These are phyloP conservation scores for Drosophila elegans DNA, from an alignment of 1,140 invertebrate species.

Conservation along the genomic window DNA sequence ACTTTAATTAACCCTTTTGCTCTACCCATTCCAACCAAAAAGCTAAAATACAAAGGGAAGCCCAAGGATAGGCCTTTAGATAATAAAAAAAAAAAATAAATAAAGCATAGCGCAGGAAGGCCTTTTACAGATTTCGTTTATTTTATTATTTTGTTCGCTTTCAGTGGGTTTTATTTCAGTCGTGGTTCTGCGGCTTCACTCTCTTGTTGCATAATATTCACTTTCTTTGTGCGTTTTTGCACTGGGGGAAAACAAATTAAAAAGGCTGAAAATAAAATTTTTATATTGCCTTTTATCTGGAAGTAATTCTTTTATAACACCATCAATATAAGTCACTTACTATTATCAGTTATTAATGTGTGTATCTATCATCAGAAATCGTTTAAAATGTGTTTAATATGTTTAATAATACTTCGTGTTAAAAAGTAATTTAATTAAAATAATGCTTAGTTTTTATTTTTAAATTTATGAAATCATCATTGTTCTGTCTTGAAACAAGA, in stretches of 20 bases:
- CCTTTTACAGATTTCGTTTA: slow-evolving; percentile 49
- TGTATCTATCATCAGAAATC: neutral
- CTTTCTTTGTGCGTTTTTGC: slow-evolving; percentile 20
- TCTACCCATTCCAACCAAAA: neutral
- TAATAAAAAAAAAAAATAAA: slow-evolving; percentile 13
- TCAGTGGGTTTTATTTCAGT: neutral
- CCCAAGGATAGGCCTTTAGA: slow-evolving; percentile 32
- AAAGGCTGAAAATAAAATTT: neutral
- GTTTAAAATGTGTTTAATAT: too few relatives aligned
- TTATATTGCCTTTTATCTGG: too few relatives aligned
- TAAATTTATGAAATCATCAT: too few relatives aligned
- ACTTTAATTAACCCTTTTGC: slow-evolving; percentile 58
- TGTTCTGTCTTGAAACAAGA: too few relatives aligned
- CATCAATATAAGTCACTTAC: too few relatives aligned
- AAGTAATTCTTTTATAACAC: too few relatives aligned
- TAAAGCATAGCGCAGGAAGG: slow-evolving; percentile 20
- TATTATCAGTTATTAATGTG: neutral
- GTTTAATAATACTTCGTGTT: too few relatives aligned
- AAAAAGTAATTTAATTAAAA: neutral
- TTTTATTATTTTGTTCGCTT: slow-evolving; percentile 15
- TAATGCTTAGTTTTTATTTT: too few relatives aligned
- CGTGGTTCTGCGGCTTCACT: slow-evolving; percentile 14
- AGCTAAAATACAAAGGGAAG: slow-evolving; percentile 30
- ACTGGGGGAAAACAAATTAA: slow-evolving; percentile 1
- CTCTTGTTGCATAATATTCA: slow-evolving; percentile 42